Conservation (phyloP, 2,888 invertebrate species). For the Volucella zonaria region DNA sequence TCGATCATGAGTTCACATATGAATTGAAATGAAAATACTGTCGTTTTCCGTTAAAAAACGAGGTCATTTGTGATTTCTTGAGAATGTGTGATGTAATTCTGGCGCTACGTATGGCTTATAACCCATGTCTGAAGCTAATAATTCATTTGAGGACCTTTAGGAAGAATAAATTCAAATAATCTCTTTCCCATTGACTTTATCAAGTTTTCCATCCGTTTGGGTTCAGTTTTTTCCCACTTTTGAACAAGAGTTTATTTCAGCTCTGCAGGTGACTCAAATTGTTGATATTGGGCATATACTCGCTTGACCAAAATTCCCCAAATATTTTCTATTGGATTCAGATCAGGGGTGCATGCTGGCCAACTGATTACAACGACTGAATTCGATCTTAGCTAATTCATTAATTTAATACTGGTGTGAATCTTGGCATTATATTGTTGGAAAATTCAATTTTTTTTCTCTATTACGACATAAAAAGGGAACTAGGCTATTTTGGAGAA, state of each 20-base stretch:
- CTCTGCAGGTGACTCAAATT: background rate
- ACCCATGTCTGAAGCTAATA: background rate
- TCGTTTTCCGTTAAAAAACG: background rate
- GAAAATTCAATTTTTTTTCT: constrained; percentile 20
- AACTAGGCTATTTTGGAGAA: constrained; percentile 15
- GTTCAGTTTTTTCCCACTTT: background rate
- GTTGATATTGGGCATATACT: constrained; percentile 12
- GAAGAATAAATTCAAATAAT: background rate
- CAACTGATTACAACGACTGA: constrained; percentile 9
- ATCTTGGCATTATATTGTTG: constrained; percentile 38
- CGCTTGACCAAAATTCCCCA: constrained; percentile 23
- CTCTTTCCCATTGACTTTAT: background rate
- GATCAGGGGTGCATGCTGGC: constrained; percentile 35
- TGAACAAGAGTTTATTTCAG: background rate
- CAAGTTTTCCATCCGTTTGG: background rate
- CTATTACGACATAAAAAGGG: constrained; percentile 9
- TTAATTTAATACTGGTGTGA: constrained; percentile 16
- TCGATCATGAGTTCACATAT: too few relatives aligned
- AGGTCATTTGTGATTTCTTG: background rate
- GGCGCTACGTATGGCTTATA: background rate
- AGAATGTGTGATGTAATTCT: background rate
- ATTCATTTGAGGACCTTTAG: background rate
- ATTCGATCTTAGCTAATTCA: constrained; percentile 9
- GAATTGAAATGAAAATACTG: background rate
- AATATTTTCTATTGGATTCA: constrained; percentile 22